These are phyloP conservation scores for Bicyclus anynana DNA, from an alignment of 1,140 invertebrate species.

Conservation along the genomic window DNA sequence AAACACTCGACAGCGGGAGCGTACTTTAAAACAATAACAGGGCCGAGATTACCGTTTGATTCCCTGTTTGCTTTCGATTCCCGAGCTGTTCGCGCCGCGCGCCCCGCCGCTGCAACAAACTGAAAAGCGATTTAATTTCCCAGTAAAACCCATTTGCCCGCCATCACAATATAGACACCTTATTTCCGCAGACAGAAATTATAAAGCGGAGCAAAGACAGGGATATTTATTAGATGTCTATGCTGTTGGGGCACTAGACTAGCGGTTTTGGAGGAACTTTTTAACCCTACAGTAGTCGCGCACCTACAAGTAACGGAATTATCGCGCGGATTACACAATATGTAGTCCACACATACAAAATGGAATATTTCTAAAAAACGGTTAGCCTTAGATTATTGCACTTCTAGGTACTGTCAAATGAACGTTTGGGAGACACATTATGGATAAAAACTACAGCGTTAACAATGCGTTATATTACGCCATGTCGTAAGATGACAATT, in stretches of 20 bases:
- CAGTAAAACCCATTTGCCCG: constrained; percentile 7
- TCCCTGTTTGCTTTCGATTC: constrained; percentile 25
- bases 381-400: too few relatives aligned
- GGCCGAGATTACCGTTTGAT: constrained; percentile 9
- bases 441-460: too few relatives aligned
- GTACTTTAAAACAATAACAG: constrained; percentile 9
- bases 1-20: background rate
- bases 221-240: constrained; percentile 19
- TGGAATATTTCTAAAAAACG: too few relatives aligned
- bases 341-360: too few relatives aligned
- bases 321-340: too few relatives aligned
- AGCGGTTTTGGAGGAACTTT: background rate
- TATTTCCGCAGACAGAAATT: constrained; percentile 21
- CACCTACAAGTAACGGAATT: too few relatives aligned
- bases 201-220: constrained; percentile 21
- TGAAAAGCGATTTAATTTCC: constrained; percentile 21
- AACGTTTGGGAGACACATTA: too few relatives aligned
- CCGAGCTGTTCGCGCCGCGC: constrained; percentile 16
- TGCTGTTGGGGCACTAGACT: constrained; percentile 3
- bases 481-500: too few relatives aligned
- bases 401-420: too few relatives aligned
- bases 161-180: constrained; percentile 24
- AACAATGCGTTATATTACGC: too few relatives aligned
- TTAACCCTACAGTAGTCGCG: too few relatives aligned
- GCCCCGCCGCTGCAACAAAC: background rate